Conservation (phyloP, 2,113 vertebrate genomes). For the Leucopsar rothschildi region DNA sequence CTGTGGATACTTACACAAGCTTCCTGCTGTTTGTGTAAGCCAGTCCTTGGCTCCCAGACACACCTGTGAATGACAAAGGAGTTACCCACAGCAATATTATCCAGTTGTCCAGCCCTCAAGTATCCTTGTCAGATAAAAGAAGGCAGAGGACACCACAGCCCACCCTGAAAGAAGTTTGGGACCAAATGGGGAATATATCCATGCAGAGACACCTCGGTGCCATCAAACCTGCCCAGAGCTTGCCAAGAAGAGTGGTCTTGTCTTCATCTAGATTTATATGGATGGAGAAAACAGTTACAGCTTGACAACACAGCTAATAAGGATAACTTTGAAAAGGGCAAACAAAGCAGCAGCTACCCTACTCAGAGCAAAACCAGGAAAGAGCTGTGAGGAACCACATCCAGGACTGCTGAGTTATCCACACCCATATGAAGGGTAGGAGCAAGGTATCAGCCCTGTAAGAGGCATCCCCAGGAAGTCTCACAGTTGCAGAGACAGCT, state of each 20-base stretch:
- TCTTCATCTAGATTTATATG: neutral
- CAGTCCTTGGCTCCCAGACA: constrained; percentile 73
- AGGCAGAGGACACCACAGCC: neutral
- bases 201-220: neutral
- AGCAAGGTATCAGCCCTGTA: neutral
- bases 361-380: neutral
- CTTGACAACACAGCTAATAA: neutral
- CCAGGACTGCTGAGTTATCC: neutral
- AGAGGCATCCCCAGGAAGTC: neutral
- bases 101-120: neutral
- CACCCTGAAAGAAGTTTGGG: neutral
- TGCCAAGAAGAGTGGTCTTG: neutral
- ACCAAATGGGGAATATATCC: neutral
- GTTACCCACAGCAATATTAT: neutral
- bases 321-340: neutral
- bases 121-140: neutral
- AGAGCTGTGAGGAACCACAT: neutral
- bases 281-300: neutral
- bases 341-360: neutral
- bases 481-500: fast-evolving
- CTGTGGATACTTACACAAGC: constrained; percentile 76
- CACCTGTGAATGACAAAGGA: constrained; percentile 67
- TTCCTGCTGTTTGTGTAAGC: constrained; percentile 74
- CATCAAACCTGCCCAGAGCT: neutral
- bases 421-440: neutral